Evolutionary conservation across 1,140 invertebrate species (phyloP), one percentile per base, ranked within the genome.

Genomic region (Caenorhabditis briggsae): DNA sequence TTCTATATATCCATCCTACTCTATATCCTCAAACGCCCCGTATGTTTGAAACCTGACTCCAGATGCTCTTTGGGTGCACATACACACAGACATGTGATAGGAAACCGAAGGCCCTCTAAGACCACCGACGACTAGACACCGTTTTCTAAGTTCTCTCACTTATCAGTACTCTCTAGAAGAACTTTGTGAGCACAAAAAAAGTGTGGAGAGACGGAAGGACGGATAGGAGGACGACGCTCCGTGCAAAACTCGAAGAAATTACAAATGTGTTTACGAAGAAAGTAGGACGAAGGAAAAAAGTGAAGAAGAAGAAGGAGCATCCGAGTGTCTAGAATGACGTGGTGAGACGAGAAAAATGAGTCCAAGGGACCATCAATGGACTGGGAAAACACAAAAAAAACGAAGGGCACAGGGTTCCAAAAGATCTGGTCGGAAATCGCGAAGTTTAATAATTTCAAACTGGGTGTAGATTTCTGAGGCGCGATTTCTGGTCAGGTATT

Each of bases 181-280:
- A 78, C 70, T 78, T 78, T 78, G 70, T 50, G 70, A 78, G 70
- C 70, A 20, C 23, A 53, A 50, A 50, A 78, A 33, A 6, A 25
- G 25, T 9, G 25, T 7, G 23, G 14, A 78, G 70, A 78, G 46
- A 5, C 11, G 46, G 18, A 23, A 41, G 46, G 46, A 43, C 7
- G 46, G n/a, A 23, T 46, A 23, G 16, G 43, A 16, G 8, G 23
- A 64, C 11, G 64, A n/a, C 64, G 41, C 64, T 78, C 12, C 70
- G 70, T 78, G 70, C 70, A 78, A 53, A 78, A 78, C 70, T 50
- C 70, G 70, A 78, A 78, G 70, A 78, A 78, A 78, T 78, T 78
- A 78, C 70, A 78, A 78, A 78, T 78, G 70, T 78, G 70, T 78
- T 78, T 78, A 78, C 70, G 70, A 53, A 53, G 33, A 50, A 12